phyloP scores from a whole-genome alignment of 2,797 vertebrate genomes.

The Microhierax caerulescens region DNA sequence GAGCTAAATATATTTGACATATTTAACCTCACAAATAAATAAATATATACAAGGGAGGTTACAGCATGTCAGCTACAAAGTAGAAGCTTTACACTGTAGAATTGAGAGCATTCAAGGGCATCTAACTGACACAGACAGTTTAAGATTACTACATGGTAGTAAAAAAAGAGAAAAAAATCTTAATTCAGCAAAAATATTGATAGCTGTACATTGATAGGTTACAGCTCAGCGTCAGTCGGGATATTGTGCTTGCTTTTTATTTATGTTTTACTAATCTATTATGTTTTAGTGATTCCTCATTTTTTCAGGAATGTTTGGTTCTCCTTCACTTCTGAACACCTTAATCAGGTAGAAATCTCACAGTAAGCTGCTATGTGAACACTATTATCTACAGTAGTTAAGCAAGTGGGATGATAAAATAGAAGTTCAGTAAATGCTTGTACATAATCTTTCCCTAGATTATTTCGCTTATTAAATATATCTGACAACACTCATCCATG shows the following conservation, averaged over 20 bases:
- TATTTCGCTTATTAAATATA: neutral
- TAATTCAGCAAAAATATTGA: conserved; percentile 52
- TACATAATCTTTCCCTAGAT: conserved; percentile 24
- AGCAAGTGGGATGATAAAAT: conserved; percentile 12
- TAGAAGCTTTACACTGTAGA: conserved; percentile 48
- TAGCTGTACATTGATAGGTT: conserved; percentile 18
- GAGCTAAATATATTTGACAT: conserved; percentile 67
- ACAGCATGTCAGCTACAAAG: conserved; percentile 52
- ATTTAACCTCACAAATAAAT: conserved; percentile 83
- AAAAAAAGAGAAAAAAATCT: conserved; percentile 48
- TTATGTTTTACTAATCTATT: neutral
- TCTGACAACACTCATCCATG: neutral
- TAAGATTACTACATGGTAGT: conserved; percentile 70
- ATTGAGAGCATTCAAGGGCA: conserved; percentile 21
- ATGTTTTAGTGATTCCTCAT: conserved; percentile 28
- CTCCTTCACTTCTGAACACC: neutral
- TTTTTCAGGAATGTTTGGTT: conserved; percentile 15
- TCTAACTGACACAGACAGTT: conserved; percentile 23
- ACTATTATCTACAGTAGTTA: conserved; percentile 63
- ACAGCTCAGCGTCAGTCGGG: neutral
- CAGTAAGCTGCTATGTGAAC: conserved; percentile 56
- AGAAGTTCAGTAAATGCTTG: conserved; percentile 25
- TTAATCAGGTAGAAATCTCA: conserved; percentile 49
- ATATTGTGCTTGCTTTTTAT: neutral
- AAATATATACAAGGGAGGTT: conserved; percentile 80